Conservation (phyloP, 2,797 vertebrate genomes). For the Melanotaenia pygmaea region DNA sequence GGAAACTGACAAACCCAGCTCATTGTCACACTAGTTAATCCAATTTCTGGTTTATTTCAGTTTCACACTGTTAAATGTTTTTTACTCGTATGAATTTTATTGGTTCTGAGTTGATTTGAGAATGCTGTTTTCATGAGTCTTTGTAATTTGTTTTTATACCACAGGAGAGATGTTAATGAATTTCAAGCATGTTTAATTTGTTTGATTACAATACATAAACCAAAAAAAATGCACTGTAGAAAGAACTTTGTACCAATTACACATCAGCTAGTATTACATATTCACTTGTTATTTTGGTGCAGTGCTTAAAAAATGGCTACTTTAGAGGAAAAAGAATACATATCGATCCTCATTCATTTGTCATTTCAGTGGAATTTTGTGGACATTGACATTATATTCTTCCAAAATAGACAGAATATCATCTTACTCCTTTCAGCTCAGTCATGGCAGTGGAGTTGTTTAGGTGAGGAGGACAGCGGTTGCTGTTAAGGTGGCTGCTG, state of each 20-base stretch:
- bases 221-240: constrained; percentile 33
- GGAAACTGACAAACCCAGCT: constrained; percentile 59
- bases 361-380: constrained; percentile 42
- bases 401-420: constrained; percentile 41
- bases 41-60: constrained; percentile 54
- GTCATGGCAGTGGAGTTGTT: constrained; percentile 40
- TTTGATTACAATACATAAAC: constrained; percentile 25
- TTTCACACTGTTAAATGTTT: constrained; percentile 52
- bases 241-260: constrained; percentile 43
- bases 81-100: constrained; percentile 30
- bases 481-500: constrained; percentile 44
- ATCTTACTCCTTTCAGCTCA: constrained; percentile 36
- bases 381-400: constrained; percentile 58
- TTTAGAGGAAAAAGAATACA: constrained; percentile 17
- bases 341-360: constrained; percentile 24
- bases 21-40: constrained; percentile 41
- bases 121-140: constrained; percentile 61
- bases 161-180: constrained; percentile 37
- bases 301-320: constrained; percentile 28
- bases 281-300: constrained; percentile 35
- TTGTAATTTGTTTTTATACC: constrained; percentile 62
- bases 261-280: constrained; percentile 39
- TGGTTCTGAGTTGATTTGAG: constrained; percentile 57
- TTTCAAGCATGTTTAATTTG: constrained; percentile 66
- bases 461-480: constrained; percentile 25